Percentiles rank a stretch among this genome's conserved stretches.
Conservation (phyloP, 2,797 vertebrate species). For the Varecia variegata region DNA sequence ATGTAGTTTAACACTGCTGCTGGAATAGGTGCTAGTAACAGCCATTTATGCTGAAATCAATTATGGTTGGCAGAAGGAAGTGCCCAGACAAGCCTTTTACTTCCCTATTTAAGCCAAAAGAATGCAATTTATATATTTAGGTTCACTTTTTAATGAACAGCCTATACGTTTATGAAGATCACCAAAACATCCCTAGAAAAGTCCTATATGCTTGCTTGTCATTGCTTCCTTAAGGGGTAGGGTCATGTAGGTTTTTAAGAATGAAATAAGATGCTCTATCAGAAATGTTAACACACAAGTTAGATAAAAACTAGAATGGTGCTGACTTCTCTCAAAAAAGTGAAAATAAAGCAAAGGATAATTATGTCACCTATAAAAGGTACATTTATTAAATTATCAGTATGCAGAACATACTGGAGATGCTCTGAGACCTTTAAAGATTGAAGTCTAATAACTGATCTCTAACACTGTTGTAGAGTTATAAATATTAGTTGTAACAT, state of each 20-base stretch:
- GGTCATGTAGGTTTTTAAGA: neutral
- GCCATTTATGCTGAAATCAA: neutral
- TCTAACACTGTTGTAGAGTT: neutral
- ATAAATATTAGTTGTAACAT: neutral
- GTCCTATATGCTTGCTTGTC: neutral
- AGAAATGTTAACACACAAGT: slow-evolving; percentile 35
- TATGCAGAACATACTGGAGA: neutral
- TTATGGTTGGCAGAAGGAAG: neutral
- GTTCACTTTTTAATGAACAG: neutral
- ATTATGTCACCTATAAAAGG: neutral
- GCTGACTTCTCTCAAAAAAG: neutral
- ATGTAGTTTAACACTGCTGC: neutral
- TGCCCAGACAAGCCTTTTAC: neutral
- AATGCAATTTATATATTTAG: slow-evolving; percentile 8
- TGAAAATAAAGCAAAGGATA: slow-evolving; percentile 43
- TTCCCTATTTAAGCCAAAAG: neutral
- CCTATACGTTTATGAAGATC: neutral
- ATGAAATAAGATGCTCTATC: neutral
- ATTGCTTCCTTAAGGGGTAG: neutral
- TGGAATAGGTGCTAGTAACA: neutral
- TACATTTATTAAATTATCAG: neutral
- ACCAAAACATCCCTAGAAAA: neutral
- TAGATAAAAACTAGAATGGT: slow-evolving; percentile 17
- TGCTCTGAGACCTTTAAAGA: neutral
- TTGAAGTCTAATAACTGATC: neutral